Evolutionary conservation across 1,140 invertebrate species (phyloP), one percentile per base, ranked within the genome.

Genomic region (Gonatopus flavifemur): DNA sequence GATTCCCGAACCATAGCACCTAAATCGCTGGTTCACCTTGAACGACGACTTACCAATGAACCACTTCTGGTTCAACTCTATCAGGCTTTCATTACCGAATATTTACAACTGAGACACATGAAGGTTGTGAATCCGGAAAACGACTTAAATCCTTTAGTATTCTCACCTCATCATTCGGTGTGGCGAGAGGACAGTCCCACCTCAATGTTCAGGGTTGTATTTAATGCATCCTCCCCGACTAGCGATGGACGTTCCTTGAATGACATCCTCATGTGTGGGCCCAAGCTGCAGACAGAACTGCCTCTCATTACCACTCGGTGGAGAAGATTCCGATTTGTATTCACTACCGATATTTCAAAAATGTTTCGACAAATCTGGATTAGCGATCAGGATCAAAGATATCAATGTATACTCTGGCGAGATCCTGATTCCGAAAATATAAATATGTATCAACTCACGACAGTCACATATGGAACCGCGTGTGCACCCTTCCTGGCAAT

Each of bases 401-500:
- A 33, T 15, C 47, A 49, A 28, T 2, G 38, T 10, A 49, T 49
- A 9, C 3, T 49, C 4, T 35, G 47, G 47, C 1, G 4, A 2
- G 3, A 10, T 22, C 4, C 13, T 1, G 1, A 3, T 3, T 12
- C 12, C 10, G 20, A 5, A 10, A 3, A 20, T 0, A 16, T 18
- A 1, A 28, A 7, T 28, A 30, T 41, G 7, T 49, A 41, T 35
- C 47, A 31, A 12, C 9, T 49, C 2, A 5, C 3, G 12, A 49
- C 38, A 2, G 47, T 49, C 1, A 49, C 38, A 12, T 41, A 49
- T 12, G 47, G 37, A 2, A 49, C 15, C 1, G 30, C 38, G 3
- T 31, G 24, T 1, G 28, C 38, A 1, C 47, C 31, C 0, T 49
- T 21, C 19, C 10, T 49, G 3, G 47, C 47, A 1, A 15, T 49